Evolutionary conservation across 2,113 vertebrate species (phyloP), one percentile per base, ranked within the genome.

Genomic region (Oryctolagus cuniculus): DNA sequence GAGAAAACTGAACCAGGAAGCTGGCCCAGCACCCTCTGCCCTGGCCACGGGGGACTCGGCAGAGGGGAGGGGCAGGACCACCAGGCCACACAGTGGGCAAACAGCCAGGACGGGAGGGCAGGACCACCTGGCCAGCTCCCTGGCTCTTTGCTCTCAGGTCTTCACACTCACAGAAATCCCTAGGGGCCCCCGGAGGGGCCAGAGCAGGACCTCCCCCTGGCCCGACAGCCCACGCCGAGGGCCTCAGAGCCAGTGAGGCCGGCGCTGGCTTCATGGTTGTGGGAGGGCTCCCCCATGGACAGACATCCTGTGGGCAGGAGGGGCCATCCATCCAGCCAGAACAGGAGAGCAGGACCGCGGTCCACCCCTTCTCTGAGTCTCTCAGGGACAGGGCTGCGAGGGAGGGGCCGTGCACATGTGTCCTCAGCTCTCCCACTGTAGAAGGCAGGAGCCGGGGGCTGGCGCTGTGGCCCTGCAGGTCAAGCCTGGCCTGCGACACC

Each of bases 351-450:
- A 70, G 58, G 21, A 27, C 10, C 0, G 9, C 29, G 16, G 53
- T 22, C 70, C 19, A 3, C 7, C 21, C 29, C 38, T 22, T 0
- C 4, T 25, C 55, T 12, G 77, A 86, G 27, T 7, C 0, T 44
- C n/a, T 15, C 1, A 8, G 53, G 85, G 66, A 15, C 8, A 0
- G 67, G 36, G 7, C 38, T 31, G 38, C 24, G 16, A 16, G 55
- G 55, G 55, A 17, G 55, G 0, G 25, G 25, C 6, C 4, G 16
- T 17, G 2, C 3, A 3, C 0, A 0, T 1, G 1, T 34, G 5
- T 63, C 17, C 27, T 49, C 2, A 66, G 90, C 25, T n/a, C 4
- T 0, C 58, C 25, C 29, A 67, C 36, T 51, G 0, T 55, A 83
- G 12, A 16, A 38, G 19, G 6, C 21, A 0, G 6, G 27, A 72